Evolutionary conservation across 2,113 vertebrate genomes (phyloP), one percentile per base, ranked within the genome.

Genomic region (Rhadina sibilatrix): DNA sequence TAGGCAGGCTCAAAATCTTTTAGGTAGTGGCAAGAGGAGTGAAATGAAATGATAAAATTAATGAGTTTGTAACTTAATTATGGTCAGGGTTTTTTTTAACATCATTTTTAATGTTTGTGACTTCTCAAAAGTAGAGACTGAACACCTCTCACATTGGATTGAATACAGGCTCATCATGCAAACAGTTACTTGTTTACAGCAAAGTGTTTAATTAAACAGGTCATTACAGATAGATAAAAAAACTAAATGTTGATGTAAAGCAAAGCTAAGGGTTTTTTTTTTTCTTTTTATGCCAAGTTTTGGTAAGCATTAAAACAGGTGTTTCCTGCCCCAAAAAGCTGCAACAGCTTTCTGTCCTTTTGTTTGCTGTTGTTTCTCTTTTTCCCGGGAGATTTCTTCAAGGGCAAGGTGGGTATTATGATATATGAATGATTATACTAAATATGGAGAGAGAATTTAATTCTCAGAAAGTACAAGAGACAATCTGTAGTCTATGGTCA

Each of bases 151-250:
- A 24, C 54, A 54, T 46, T 81, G 84, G 77, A 89, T 86, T 88
- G 19, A 84, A 86, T 77, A 63, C 12, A 59, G 42, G 95, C 59
- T 94, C 85, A 87, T 95, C 82, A 53, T 83, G 93, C 96, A 97
- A 96, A 97, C 97, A 97, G 40, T 56, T 95, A 74, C 96, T 97
- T 97, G 83, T 97, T 98, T 98, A 98, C 97, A 98, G 95, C 97
- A 94, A 97, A 97, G 96, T 95, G 93, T 98, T 98, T 98, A 98
- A 98, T 98, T 99, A 98, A 98, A 98, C 96, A 76, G 15, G 87
- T 94, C 91, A 80, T 96, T 94, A 84, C 83, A 97, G 91, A 87
- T 97, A 96, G 97, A 97, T 97, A 70, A 97, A 96, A 97, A 81
- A 35, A 19, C 11, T 53, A 83, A 93, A 80, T 84, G 13, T 50